Conservation (phyloP, 2,888 invertebrate genomes). For the Augiades crinisus region DNA sequence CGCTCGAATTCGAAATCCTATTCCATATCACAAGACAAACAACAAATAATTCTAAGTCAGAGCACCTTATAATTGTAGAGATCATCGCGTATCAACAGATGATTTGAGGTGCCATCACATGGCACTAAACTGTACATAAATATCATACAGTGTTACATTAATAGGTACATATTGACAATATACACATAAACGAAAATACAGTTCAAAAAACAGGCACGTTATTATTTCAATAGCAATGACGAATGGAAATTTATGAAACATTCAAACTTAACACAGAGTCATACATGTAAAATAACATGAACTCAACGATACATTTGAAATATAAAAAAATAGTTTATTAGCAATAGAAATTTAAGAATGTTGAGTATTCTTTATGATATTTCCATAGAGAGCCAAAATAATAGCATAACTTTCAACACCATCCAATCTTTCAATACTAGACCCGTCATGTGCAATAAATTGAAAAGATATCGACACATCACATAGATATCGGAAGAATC, state of each 20-base stretch:
- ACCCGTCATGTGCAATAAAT: background rate
- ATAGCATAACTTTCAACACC: constrained; percentile 32
- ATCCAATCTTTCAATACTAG: background rate
- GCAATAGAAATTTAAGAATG: constrained; percentile 26
- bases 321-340: constrained; percentile 14
- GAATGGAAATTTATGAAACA: constrained; percentile 1
- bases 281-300: background rate
- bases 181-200: constrained; percentile 57
- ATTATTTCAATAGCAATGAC: constrained; percentile 34
- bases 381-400: constrained; percentile 60
- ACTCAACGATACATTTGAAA: too few relatives aligned
- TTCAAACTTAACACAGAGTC: constrained; percentile 14
- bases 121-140: constrained; percentile 70
- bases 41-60: constrained; percentile 76
- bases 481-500: constrained; percentile 7
- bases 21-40: constrained; percentile 72
- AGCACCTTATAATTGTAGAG: constrained; percentile 82
- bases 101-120: constrained; percentile 69
- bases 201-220: constrained; percentile 54
- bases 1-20: constrained; percentile 67
- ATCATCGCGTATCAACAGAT: constrained; percentile 71
- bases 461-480: constrained; percentile 2
- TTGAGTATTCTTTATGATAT: constrained; percentile 60
- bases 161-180: constrained; percentile 73
- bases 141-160: constrained; percentile 65